These are phyloP conservation scores for Drosophila cognata DNA, from an alignment of 2,888 invertebrate species.

Conservation along the genomic window DNA sequence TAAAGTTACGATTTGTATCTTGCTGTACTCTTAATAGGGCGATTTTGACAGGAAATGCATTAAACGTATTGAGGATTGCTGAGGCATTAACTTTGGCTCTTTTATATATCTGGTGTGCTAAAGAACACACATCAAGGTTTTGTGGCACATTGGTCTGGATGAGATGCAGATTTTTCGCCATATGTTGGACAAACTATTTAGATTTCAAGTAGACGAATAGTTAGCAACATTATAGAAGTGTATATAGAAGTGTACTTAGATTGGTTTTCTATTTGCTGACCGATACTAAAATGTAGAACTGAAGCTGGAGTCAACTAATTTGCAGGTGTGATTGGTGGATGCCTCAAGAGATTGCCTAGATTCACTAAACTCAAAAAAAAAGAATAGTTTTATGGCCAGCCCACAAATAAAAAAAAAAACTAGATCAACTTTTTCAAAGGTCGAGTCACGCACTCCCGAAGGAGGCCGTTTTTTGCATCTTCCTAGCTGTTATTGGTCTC, in stretches of 20 bases:
- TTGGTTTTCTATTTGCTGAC: not conserved
- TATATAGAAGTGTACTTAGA: not conserved
- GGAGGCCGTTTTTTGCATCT: not conserved
- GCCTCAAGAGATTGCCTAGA: not conserved
- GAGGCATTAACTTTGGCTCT: conserved; percentile 3
- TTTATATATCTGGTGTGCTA: not conserved
- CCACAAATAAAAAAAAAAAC: not conserved
- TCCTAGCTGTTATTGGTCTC: not conserved
- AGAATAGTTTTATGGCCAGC: not conserved
- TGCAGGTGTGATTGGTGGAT: not conserved
- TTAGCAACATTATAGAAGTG: not conserved
- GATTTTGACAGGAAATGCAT: conserved; percentile 44
- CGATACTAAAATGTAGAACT: no score
- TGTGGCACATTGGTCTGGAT: not conserved
- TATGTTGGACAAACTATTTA: not conserved
- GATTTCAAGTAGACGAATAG: not conserved
- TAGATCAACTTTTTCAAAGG: not conserved
- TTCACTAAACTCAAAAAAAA: not conserved
- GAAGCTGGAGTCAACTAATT: not conserved
- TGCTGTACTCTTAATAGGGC: not conserved
- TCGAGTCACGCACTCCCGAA: not conserved
- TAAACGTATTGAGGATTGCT: conserved; percentile 7
- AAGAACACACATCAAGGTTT: not conserved
- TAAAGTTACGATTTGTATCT: conserved; percentile 7
- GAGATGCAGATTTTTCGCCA: not conserved